Conservation (phyloP, 2,888 invertebrate species). For the Notodromas monacha region DNA sequence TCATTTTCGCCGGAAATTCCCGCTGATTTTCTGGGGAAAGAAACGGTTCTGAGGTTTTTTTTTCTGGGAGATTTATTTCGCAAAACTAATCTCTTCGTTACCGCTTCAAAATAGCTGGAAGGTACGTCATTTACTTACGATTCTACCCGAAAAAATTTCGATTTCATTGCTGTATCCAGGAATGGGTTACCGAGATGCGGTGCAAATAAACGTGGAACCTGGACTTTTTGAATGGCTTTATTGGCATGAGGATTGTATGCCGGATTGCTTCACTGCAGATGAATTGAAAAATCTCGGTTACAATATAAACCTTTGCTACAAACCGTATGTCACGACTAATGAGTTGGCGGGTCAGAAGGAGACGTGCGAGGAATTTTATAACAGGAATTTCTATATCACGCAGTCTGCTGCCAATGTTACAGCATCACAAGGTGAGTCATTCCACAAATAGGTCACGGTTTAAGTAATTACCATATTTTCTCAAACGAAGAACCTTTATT, state of each 20-base stretch:
- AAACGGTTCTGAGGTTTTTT: no score
- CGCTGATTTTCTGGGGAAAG: no score
- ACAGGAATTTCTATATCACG: slow-evolving; percentile 25
- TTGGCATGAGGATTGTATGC: slow-evolving; percentile 48
- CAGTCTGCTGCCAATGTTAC: slow-evolving; percentile 23
- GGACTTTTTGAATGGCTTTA: slow-evolving; percentile 73
- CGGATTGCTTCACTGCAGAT: slow-evolving; percentile 37
- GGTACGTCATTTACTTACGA: no score
- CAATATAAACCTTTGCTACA: slow-evolving; percentile 35
- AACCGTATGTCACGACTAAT: slow-evolving; percentile 23
- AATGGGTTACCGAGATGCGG: slow-evolving; percentile 21
- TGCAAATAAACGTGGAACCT: slow-evolving; percentile 46
- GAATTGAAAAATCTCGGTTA: slow-evolving; percentile 38
- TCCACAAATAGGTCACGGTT: no score
- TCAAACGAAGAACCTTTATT: no score
- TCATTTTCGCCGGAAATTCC: no score
- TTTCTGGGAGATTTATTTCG: no score
- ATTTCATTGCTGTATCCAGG: no score
- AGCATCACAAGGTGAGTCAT: slow-evolving; percentile 16
- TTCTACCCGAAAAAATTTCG: no score
- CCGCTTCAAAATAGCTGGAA: no score
- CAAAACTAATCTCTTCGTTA: no score
- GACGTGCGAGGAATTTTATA: slow-evolving; percentile 30
- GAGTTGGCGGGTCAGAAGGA: slow-evolving; percentile 24
- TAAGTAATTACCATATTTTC: no score